Evolutionary conservation across 2,797 vertebrate species (phyloP).

Genomic region (Lacerta agilis): DNA sequence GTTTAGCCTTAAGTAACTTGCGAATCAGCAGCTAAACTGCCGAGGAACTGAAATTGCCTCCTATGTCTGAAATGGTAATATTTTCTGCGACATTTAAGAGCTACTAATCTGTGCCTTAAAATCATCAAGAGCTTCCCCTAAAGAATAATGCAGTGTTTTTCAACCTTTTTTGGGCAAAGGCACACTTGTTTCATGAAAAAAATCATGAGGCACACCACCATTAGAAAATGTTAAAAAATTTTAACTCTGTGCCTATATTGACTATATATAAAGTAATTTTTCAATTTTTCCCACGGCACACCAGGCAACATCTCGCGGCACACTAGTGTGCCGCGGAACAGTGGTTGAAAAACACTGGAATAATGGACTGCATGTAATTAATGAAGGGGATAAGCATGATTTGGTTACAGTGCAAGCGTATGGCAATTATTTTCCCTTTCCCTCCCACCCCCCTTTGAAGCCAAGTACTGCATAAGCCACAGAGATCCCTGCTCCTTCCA

Average conservation of each 20-base stretch:
- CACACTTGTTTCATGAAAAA: too few species aligned
- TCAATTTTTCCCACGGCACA: too few species aligned
- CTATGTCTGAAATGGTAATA: constrained; percentile 34
- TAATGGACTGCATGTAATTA: neutral
- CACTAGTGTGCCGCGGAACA: too few species aligned
- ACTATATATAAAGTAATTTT: too few species aligned
- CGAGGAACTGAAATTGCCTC: neutral
- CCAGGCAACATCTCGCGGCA: too few species aligned
- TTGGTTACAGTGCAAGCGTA: neutral
- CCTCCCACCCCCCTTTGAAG: neutral
- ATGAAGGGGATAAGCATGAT: neutral
- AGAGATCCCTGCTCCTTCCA: neutral
- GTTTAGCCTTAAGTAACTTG: constrained; percentile 11
- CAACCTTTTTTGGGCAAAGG: too few species aligned
- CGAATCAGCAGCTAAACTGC: neutral
- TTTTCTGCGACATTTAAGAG: constrained; percentile 45
- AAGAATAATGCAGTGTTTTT: constrained; percentile 43
- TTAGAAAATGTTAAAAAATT: too few species aligned
- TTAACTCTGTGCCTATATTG: too few species aligned
- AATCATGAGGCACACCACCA: too few species aligned
- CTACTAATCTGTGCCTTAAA: constrained; percentile 36
- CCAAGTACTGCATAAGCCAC: neutral
- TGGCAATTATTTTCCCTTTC: constrained; percentile 25
- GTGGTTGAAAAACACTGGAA: too few species aligned
- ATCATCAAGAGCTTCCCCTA: constrained; percentile 21